Conservation (phyloP, 2,113 vertebrate genomes). For the Pogona vitticeps region DNA sequence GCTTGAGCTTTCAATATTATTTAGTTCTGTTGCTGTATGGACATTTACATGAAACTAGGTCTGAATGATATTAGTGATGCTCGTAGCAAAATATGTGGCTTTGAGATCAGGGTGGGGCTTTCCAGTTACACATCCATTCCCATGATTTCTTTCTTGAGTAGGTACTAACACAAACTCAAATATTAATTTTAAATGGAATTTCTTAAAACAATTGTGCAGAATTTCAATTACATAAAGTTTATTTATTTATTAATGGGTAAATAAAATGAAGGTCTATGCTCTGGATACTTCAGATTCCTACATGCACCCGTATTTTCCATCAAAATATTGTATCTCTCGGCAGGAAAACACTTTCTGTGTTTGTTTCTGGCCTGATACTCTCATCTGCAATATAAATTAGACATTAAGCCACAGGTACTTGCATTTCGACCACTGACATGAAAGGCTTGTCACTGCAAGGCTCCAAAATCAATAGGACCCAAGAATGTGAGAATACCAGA, state of each 20-base stretch:
- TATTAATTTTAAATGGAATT: background rate
- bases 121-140: background rate
- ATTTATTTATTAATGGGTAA: constrained; percentile 40
- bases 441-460: background rate
- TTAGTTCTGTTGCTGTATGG: background rate
- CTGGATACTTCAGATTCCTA: constrained; percentile 44
- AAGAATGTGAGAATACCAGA: background rate
- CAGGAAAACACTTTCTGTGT: constrained; percentile 48
- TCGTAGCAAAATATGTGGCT: background rate
- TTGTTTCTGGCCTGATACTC: constrained; percentile 7
- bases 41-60: background rate
- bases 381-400: constrained; percentile 7
- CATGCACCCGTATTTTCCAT: constrained; percentile 8
- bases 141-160: background rate
- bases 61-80: background rate
- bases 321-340: constrained; percentile 34
- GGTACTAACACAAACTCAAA: background rate
- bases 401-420: constrained; percentile 22
- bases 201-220: background rate
- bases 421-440: background rate
- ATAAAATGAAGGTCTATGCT: constrained; percentile 10
- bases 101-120: background rate
- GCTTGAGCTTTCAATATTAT: background rate
- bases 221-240: background rate
- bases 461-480: constrained; percentile 5